Percentiles rank a stretch among this genome's conserved stretches.
phyloP scores from a whole-genome alignment of 2,113 vertebrate species.

The Promerops cafer region DNA sequence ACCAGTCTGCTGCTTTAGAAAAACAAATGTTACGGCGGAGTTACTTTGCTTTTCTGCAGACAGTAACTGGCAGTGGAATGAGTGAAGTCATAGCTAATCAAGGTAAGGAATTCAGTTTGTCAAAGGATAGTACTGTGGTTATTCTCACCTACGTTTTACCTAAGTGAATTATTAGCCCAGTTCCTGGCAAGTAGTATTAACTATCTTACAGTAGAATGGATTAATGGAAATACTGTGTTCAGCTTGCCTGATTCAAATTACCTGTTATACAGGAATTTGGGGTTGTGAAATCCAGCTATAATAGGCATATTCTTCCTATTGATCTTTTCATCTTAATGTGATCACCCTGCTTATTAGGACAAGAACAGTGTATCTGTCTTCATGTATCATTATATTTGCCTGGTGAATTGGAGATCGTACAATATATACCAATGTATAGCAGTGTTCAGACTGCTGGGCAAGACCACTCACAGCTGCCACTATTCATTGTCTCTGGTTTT shows the following conservation, averaged over 20 bases:
- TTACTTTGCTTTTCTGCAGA: constrained; percentile 95
- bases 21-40: constrained; percentile 95
- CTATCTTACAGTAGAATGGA: neutral
- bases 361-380: neutral
- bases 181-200: neutral
- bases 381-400: neutral
- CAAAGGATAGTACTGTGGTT: neutral
- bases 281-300: neutral
- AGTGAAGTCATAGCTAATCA: constrained; percentile 95
- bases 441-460: neutral
- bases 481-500: neutral
- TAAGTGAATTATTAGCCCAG: neutral
- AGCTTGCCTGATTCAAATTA: neutral
- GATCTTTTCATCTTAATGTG: neutral
- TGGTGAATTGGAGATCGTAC: neutral
- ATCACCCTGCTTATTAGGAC: neutral
- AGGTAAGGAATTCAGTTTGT: constrained; percentile 70
- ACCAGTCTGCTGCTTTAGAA: constrained; percentile 94
- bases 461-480: neutral
- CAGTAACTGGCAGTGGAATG: constrained; percentile 90
- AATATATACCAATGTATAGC: neutral
- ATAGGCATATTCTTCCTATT: neutral
- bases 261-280: neutral
- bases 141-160: neutral
- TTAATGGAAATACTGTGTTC: neutral